phyloP scores from a whole-genome alignment of 2,113 vertebrate genomes.

The Tragelaphus strepsiceros region DNA sequence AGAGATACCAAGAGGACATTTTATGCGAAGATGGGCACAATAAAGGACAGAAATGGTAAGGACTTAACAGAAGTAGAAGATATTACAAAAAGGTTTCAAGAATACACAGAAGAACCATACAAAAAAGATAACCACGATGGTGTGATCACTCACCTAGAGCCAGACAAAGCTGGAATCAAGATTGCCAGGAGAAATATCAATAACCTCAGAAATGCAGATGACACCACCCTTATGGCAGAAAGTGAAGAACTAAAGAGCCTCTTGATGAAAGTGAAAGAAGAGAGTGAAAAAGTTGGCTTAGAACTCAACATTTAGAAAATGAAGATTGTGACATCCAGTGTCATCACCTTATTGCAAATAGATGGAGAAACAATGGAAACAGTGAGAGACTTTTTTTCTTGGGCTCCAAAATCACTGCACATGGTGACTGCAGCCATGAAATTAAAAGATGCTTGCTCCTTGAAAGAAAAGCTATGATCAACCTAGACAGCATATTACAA shows the following conservation, averaged over 20 bases:
- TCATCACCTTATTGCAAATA: background rate
- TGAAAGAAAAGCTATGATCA: background rate
- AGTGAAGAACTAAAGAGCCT: background rate
- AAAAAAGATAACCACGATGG: background rate
- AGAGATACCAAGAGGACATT: background rate
- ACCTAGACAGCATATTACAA: background rate
- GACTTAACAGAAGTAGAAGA: background rate
- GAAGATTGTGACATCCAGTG: background rate
- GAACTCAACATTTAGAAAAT: background rate
- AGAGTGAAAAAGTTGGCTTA: background rate
- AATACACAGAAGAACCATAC: background rate
- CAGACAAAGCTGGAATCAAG: background rate
- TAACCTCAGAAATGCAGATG: background rate
- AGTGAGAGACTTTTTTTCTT: background rate
- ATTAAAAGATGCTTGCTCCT: background rate
- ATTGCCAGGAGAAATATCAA: background rate
- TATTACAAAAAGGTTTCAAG: background rate
- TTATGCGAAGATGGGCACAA: background rate
- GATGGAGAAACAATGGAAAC: background rate
- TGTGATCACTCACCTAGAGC: background rate
- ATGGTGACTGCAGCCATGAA: background rate
- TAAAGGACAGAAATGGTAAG: background rate
- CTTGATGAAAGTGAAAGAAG: background rate
- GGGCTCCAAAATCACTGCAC: background rate
- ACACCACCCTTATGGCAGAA: background rate